Evolutionary conservation across 2,888 invertebrate species (phyloP).

Genomic region (Pheosia gnoma): DNA sequence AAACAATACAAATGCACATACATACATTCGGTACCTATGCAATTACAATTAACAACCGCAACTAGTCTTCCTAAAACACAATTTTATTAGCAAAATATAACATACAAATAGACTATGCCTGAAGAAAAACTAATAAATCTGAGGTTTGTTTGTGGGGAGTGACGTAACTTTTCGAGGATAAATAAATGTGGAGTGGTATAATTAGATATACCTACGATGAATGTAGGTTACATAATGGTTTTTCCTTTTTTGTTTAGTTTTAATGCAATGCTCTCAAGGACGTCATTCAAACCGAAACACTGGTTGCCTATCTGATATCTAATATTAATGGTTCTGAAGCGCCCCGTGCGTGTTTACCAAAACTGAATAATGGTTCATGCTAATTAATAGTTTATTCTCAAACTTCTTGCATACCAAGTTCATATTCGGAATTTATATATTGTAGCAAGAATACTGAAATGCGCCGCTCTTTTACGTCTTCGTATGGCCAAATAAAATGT

Average conservation of each 20-base stretch:
- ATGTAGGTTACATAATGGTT: conserved; percentile 29
- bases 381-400: conserved; percentile 34
- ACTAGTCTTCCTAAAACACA: too few species aligned
- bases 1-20: too few species aligned
- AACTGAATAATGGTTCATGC: conserved; percentile 42
- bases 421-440: conserved; percentile 12
- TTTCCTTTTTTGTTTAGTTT: conserved; percentile 30
- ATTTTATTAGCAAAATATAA: too few species aligned
- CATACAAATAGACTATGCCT: too few species aligned
- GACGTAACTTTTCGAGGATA: too few species aligned
- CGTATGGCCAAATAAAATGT: conserved; percentile 4
- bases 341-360: conserved; percentile 44
- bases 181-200: too few species aligned
- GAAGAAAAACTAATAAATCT: too few species aligned
- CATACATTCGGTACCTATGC: too few species aligned
- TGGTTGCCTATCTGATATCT: conserved; percentile 45
- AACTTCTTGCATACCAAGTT: conserved; percentile 19
- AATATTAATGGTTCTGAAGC: conserved; percentile 49
- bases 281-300: conserved; percentile 25
- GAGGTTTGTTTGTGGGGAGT: too few species aligned
- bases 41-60: too few species aligned
- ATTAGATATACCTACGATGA: too few species aligned
- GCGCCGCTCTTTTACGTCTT: not conserved
- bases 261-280: conserved; percentile 33
- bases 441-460: not conserved